Evolutionary conservation across 2,888 invertebrate species (phyloP).

Genomic region (Teleogryllus oceanicus): DNA sequence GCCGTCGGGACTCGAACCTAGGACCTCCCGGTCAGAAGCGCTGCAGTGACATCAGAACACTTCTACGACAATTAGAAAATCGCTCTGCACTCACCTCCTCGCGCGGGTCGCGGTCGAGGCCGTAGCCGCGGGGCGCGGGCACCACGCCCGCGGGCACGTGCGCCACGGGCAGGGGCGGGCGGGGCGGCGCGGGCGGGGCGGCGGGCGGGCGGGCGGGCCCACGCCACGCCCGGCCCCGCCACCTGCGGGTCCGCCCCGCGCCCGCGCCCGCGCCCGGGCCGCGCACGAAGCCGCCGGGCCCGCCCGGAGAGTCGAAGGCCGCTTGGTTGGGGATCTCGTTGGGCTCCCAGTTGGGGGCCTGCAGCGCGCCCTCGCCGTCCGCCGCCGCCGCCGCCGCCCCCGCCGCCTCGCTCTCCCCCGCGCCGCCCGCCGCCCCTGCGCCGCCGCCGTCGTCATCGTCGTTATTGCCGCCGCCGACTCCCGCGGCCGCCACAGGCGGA

Average conservation of each 20-base stretch:
- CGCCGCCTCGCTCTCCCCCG: neutral
- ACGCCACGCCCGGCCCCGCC: neutral
- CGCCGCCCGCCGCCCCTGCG: neutral
- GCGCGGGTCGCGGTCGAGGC: neutral
- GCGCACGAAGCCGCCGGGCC: neutral
- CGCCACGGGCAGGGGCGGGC: neutral
- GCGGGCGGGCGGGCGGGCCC: neutral
- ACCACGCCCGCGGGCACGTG: constrained; percentile 33
- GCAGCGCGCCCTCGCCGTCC: neutral
- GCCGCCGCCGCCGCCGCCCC: neutral
- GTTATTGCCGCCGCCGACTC: neutral
- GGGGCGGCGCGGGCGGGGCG: neutral
- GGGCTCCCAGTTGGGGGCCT: neutral
- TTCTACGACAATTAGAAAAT: too few relatives aligned
- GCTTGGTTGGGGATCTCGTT: neutral
- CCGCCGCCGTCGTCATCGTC: neutral
- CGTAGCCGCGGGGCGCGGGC: constrained; percentile 31
- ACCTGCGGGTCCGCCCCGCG: neutral
- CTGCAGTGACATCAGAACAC: too few relatives aligned
- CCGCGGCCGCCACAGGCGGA: neutral
- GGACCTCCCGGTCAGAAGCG: too few relatives aligned
- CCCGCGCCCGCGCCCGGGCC: neutral
- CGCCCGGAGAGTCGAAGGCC: neutral
- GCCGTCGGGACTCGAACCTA: too few relatives aligned
- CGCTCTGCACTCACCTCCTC: neutral